phyloP scores from a whole-genome alignment of 35 echinoderm and acorn worm genomes.

The Hemicentrotus pulcherrimus region DNA sequence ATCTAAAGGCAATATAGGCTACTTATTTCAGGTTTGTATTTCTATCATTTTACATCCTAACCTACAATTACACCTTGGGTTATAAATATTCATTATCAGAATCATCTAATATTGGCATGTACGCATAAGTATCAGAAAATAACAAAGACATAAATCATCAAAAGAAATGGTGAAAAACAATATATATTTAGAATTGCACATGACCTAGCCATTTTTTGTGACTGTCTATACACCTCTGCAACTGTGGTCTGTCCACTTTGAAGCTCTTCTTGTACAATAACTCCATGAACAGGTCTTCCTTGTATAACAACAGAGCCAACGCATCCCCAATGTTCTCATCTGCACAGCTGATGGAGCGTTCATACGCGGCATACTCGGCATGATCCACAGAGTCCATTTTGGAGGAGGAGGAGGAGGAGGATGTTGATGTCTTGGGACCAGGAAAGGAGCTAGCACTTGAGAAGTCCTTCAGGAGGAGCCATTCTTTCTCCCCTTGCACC shows the following conservation, averaged over 20 bases:
- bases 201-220: constrained; percentile 33
- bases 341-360: not conserved
- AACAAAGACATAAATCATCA: not conserved
- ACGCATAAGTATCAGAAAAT: too few relatives aligned
- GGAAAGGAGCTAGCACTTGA: not conserved
- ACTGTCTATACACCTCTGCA: constrained; percentile 34
- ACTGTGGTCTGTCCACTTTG: not conserved
- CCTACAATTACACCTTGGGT: not conserved
- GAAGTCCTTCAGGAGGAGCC: constrained; percentile 6
- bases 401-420: not conserved
- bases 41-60: not conserved
- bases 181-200: not conserved
- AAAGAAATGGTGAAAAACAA: not conserved
- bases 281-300: constrained; percentile 12
- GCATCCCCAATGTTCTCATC: not conserved
- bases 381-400: not conserved
- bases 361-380: not conserved
- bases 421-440: not conserved
- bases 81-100: not conserved
- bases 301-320: not conserved
- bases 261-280: not conserved
- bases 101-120: not conserved
- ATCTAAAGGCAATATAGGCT: not conserved
- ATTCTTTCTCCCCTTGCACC: not conserved
- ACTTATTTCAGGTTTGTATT: not conserved